Conservation (phyloP, 2,888 invertebrate species). For the Athrips mouffetella region DNA sequence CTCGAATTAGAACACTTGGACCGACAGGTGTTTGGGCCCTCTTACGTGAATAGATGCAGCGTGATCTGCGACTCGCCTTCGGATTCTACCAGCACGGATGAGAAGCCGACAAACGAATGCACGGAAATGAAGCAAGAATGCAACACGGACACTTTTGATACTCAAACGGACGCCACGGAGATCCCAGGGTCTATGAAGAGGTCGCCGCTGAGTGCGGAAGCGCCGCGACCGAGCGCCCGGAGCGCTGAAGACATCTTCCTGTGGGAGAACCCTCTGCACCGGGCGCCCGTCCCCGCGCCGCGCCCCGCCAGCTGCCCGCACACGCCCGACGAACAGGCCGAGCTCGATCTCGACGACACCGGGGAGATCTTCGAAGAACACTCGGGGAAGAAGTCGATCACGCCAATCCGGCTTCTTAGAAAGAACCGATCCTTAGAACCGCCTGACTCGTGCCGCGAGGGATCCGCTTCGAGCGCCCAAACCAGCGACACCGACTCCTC, state of each 20-base stretch:
- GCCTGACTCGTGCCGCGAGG: constrained; percentile 42
- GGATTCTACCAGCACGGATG: constrained; percentile 64
- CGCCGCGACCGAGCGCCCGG: constrained; percentile 60
- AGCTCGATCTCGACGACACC: constrained; percentile 81
- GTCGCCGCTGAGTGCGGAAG: constrained; percentile 57
- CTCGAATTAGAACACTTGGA: constrained; percentile 90
- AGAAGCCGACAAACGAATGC: constrained; percentile 48
- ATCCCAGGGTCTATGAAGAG: constrained; percentile 48
- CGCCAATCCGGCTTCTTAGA: constrained; percentile 80
- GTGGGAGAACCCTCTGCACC: constrained; percentile 88
- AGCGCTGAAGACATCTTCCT: constrained; percentile 84
- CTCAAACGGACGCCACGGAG: constrained; percentile 40
- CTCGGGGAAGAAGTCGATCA: constrained; percentile 82
- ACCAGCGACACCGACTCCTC: constrained; percentile 69
- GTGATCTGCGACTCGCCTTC: constrained; percentile 65
- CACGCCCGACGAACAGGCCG: constrained; percentile 85
- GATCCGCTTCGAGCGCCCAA: constrained; percentile 45
- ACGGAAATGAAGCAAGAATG: constrained; percentile 45
- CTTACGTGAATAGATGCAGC: constrained; percentile 59
- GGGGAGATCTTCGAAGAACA: constrained; percentile 81
- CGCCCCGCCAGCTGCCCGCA: constrained; percentile 74
- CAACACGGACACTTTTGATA: constrained; percentile 38
- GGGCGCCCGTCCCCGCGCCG: constrained; percentile 69
- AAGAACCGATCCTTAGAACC: constrained; percentile 62
- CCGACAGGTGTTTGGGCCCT: constrained; percentile 86